Conservation (phyloP, 1,140 invertebrate genomes). For the Rhagoletis zephyria region DNA sequence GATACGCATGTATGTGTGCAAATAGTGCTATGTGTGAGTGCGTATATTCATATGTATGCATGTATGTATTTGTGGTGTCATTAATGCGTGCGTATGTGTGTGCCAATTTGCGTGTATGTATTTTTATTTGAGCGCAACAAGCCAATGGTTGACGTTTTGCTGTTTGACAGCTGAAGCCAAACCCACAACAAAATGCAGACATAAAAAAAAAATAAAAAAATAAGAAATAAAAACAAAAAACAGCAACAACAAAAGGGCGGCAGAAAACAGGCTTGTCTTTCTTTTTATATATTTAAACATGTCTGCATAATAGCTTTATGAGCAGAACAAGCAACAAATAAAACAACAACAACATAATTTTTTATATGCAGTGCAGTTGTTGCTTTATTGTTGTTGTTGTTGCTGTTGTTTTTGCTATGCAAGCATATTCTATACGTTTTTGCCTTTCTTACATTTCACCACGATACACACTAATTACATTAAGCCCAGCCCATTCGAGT, state of each 20-base stretch:
- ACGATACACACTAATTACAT: conserved; percentile 47
- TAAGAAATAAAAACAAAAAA: background rate
- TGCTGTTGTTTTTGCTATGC: background rate
- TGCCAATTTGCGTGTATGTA: conserved; percentile 1
- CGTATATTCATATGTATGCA: background rate
- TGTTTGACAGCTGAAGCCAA: conserved; percentile 51
- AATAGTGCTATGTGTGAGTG: background rate
- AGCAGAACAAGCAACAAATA: background rate
- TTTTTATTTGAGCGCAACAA: conserved; percentile 11
- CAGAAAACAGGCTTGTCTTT: background rate
- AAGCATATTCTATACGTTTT: conserved; percentile 19
- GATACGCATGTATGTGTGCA: background rate
- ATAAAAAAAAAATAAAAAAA: background rate
- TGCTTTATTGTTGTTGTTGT: conserved; percentile 22
- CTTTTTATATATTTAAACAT: background rate
- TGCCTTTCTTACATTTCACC: conserved; percentile 49
- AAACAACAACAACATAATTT: background rate
- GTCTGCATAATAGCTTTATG: conserved; percentile 10
- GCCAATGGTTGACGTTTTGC: conserved; percentile 46
- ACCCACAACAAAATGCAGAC: conserved; percentile 28
- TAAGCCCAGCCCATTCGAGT: conserved; percentile 50
- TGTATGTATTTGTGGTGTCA: background rate
- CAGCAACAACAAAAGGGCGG: background rate
- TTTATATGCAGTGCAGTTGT: background rate
- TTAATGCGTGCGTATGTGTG: background rate